Percentiles rank a stretch among this genome's conserved stretches.
phyloP scores from a whole-genome alignment of 2,888 invertebrate species.

The Zele albiditarsus region DNA sequence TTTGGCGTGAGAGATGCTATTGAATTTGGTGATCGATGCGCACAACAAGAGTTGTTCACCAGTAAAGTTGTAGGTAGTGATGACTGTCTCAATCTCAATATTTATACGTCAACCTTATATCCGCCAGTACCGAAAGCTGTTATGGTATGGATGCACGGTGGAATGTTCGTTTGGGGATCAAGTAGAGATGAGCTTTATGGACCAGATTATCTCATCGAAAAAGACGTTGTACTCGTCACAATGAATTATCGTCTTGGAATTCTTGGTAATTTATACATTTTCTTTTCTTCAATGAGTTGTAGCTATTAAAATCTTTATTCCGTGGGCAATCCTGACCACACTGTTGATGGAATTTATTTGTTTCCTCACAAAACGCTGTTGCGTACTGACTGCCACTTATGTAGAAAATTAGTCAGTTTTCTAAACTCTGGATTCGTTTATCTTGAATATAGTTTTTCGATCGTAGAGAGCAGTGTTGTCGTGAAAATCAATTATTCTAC shows the following conservation, averaged over 20 bases:
- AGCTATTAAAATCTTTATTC: too few relatives aligned
- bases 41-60: conserved; percentile 47
- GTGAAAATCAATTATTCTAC: too few relatives aligned
- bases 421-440: too few relatives aligned
- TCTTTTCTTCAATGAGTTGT: too few relatives aligned
- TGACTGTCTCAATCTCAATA: conserved; percentile 64
- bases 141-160: conserved; percentile 64
- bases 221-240: conserved; percentile 61
- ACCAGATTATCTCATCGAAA: conserved; percentile 61
- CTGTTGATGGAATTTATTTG: too few relatives aligned
- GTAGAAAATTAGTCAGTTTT: too few relatives aligned
- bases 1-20: conserved; percentile 55
- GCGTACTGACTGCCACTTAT: too few relatives aligned
- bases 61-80: conserved; percentile 51
- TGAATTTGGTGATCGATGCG: conserved; percentile 52
- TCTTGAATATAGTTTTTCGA: too few relatives aligned
- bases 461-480: too few relatives aligned
- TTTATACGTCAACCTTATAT: conserved; percentile 48
- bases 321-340: too few relatives aligned
- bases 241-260: conserved; percentile 63
- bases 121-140: conserved; percentile 47
- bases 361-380: too few relatives aligned
- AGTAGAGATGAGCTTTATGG: conserved; percentile 52
- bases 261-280: conserved; percentile 33
- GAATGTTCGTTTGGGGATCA: conserved; percentile 54